Conservation (phyloP, 1,140 invertebrate species). For the Telenomus remus region DNA sequence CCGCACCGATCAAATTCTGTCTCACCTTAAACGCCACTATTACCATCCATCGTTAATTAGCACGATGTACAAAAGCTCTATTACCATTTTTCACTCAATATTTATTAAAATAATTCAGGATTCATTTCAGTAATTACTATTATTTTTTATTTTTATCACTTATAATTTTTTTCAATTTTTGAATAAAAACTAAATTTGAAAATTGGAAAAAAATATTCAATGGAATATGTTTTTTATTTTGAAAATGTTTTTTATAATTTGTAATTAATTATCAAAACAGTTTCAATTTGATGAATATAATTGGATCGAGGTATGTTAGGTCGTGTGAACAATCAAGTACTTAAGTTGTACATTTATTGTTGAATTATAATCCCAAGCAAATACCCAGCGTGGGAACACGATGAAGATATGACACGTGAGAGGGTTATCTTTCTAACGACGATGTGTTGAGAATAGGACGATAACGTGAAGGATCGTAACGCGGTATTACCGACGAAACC, state of each 20-base stretch:
- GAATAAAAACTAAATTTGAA: too few relatives aligned
- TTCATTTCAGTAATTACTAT: too few relatives aligned
- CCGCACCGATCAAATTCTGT: conserved; percentile 38
- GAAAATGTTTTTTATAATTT: too few relatives aligned
- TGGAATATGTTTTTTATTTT: too few relatives aligned
- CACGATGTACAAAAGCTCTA: too few relatives aligned
- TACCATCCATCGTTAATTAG: background rate
- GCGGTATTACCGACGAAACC: conserved; percentile 68
- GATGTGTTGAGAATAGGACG: conserved; percentile 60
- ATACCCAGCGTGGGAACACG: conserved; percentile 50
- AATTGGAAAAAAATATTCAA: too few relatives aligned
- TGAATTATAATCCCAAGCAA: conserved; percentile 55
- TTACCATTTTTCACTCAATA: too few relatives aligned
- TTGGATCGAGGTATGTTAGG: conserved; percentile 4
- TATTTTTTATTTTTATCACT: too few relatives aligned
- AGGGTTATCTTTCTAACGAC: conserved; percentile 57
- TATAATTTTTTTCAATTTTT: too few relatives aligned
- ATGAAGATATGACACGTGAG: conserved; percentile 51
- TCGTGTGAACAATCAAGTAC: conserved; percentile 33
- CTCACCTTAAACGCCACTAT: conserved; percentile 13
- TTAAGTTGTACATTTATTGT: conserved; percentile 54
- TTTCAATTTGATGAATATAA: too few relatives aligned
- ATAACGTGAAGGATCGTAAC: conserved; percentile 68
- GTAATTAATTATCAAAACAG: too few relatives aligned
- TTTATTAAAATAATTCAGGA: too few relatives aligned